phyloP scores from a whole-genome alignment of 2,797 vertebrate species.

The Glyptemys insculpta region DNA sequence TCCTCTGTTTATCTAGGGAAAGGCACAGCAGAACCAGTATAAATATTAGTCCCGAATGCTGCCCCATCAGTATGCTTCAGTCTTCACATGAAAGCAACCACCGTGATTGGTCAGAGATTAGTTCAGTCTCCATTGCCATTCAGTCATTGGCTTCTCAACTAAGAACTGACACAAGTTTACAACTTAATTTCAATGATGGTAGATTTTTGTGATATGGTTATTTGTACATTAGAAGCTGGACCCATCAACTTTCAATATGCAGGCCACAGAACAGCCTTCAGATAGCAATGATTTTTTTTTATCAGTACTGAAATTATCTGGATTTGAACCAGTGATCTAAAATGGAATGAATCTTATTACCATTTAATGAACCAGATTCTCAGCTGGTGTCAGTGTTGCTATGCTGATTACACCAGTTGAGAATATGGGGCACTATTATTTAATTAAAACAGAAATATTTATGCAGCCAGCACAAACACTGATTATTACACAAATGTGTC shows the following conservation, averaged over 20 bases:
- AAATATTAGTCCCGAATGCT: not conserved
- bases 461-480: not conserved
- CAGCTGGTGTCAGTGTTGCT: not conserved
- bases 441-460: constrained; percentile 1
- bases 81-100: not conserved
- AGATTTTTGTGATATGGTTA: not conserved
- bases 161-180: not conserved
- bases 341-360: not conserved
- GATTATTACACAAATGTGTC: not conserved
- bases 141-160: not conserved
- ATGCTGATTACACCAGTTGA: not conserved
- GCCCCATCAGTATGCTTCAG: accelerated
- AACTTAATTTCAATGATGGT: not conserved
- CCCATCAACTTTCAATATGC: not conserved
- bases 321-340: not conserved
- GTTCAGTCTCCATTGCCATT: not conserved
- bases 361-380: not conserved
- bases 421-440: not conserved
- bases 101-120: not conserved
- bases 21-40: accelerated
- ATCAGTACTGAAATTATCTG: not conserved
- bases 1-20: not conserved
- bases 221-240: not conserved
- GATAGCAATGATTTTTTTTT: not conserved
- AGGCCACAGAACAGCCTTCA: not conserved